phyloP scores from a whole-genome alignment of 2,888 invertebrate genomes.

The Patella caerulea region DNA sequence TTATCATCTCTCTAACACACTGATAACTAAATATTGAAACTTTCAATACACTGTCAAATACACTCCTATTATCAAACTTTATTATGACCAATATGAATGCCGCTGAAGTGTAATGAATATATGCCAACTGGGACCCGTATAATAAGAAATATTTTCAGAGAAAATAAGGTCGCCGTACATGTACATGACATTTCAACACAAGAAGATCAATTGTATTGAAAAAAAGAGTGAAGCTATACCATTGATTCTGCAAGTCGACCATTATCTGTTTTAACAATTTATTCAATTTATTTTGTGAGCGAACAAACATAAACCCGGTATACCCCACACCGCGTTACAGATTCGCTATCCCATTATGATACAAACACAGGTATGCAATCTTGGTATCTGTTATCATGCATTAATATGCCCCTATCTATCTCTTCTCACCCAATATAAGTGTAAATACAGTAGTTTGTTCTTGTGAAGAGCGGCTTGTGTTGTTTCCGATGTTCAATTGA shows the following conservation, averaged over 20 bases:
- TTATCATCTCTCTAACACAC: background rate
- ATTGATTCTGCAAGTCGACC: background rate
- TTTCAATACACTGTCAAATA: background rate
- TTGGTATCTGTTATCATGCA: background rate
- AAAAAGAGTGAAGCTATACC: background rate
- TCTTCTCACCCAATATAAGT: background rate
- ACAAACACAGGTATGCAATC: slow-evolving; percentile 1
- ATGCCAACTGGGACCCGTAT: background rate
- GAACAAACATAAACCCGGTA: no score
- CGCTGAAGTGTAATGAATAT: slow-evolving; percentile 1
- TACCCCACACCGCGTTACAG: no score
- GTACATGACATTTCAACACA: background rate
- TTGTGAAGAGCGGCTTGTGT: background rate
- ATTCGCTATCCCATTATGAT: no score
- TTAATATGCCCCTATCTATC: background rate
- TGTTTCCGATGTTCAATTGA: background rate
- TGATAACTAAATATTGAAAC: slow-evolving; percentile 3
- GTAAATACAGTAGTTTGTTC: slow-evolving; percentile 8
- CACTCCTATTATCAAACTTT: no score
- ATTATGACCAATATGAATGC: no score
- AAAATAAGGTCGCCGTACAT: background rate
- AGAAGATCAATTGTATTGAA: background rate
- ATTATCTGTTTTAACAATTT: no score
- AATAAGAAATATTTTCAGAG: background rate
- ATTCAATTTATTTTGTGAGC: no score